These are phyloP conservation scores for Reinhardtius hippoglossoides DNA, from an alignment of 2,113 vertebrate species.

Conservation along the genomic window DNA sequence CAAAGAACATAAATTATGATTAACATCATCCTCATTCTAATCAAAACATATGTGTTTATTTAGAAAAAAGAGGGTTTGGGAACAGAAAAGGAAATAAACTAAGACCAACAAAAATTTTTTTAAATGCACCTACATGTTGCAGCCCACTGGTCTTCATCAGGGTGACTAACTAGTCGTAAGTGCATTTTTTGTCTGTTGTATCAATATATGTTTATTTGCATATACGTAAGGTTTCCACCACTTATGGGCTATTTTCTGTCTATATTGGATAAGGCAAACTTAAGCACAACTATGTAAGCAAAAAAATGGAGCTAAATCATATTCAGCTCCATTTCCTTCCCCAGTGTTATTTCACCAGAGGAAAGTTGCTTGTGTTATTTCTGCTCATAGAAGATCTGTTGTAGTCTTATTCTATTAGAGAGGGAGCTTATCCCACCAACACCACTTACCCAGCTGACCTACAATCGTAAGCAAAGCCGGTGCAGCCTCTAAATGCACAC, in stretches of 20 bases:
- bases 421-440: constrained; percentile 22
- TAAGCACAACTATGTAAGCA: too few relatives aligned
- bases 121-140: too few relatives aligned
- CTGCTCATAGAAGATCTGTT: background rate
- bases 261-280: too few relatives aligned
- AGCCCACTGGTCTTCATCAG: too few relatives aligned
- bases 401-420: constrained; percentile 13
- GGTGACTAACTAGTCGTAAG: too few relatives aligned
- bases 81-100: too few relatives aligned
- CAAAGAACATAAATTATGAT: background rate
- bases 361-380: constrained; percentile 3
- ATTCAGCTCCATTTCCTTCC: background rate
- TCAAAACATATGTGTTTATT: too few relatives aligned
- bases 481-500: background rate
- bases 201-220: background rate
- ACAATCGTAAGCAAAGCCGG: constrained; percentile 1
- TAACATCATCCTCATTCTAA: background rate
- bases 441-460: constrained; percentile 27
- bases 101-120: too few relatives aligned
- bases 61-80: too few relatives aligned
- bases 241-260: too few relatives aligned
- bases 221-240: too few relatives aligned
- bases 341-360: background rate
- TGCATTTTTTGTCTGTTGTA: background rate
- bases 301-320: too few relatives aligned